phyloP scores from a whole-genome alignment of 2,888 invertebrate species.

The Parnassius glacialis region DNA sequence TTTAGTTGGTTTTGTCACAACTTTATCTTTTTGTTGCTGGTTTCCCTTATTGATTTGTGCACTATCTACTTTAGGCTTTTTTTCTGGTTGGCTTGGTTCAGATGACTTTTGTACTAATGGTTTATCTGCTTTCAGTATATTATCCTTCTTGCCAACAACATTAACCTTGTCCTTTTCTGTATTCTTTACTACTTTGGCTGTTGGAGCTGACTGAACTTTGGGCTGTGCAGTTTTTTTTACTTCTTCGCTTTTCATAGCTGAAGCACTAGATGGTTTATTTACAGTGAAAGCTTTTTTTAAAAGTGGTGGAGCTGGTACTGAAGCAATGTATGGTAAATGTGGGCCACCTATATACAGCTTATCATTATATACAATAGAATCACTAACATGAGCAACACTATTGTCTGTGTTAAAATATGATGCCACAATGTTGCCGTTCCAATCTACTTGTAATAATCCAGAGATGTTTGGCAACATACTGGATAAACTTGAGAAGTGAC shows the following conservation, averaged over 20 bases:
- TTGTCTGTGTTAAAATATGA: constrained; percentile 83
- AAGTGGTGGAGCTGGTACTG: constrained; percentile 80
- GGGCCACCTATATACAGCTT: constrained; percentile 86
- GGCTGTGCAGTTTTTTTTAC: constrained; percentile 3
- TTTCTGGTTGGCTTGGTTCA: constrained; percentile 1
- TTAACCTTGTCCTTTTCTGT: constrained; percentile 46
- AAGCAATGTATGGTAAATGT: constrained; percentile 81
- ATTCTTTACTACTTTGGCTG: constrained; percentile 35
- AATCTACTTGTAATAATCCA: constrained; percentile 84
- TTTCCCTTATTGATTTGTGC: not conserved
- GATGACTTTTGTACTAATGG: constrained; percentile 12
- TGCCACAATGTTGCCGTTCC: constrained; percentile 86
- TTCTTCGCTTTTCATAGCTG: constrained; percentile 2
- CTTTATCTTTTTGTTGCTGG: constrained; percentile 15
- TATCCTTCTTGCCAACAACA: constrained; percentile 28
- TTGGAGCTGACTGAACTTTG: constrained; percentile 28
- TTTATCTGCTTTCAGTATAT: constrained; percentile 6
- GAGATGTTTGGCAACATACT: constrained; percentile 62
- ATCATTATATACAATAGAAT: constrained; percentile 84
- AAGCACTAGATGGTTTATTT: not conserved
- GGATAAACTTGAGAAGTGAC: constrained; percentile 80
- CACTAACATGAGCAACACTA: constrained; percentile 79
- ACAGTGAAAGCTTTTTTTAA: constrained; percentile 62
- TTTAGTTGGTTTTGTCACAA: constrained; percentile 30
- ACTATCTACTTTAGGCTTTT: constrained; percentile 3